Evolutionary conservation across 2,113 vertebrate genomes (phyloP).

Genomic region (Indicator maculatus): DNA sequence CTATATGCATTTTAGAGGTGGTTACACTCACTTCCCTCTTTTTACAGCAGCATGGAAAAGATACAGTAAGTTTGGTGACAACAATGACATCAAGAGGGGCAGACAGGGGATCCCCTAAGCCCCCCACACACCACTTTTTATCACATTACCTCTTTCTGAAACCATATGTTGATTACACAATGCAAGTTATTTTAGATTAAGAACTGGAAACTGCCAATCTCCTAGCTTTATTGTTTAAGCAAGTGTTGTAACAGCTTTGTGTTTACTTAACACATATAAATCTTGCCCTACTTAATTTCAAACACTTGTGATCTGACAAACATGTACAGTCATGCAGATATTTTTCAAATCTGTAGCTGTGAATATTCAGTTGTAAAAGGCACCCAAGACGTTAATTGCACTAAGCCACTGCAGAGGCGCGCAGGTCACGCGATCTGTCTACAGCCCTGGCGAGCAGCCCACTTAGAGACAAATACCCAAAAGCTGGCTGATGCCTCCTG

Average conservation of each 20-base stretch:
- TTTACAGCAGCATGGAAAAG: neutral
- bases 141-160: neutral
- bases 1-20: neutral
- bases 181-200: neutral
- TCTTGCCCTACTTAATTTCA: neutral
- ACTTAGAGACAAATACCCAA: neutral
- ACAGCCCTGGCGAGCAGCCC: neutral
- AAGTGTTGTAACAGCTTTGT: neutral
- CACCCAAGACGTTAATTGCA: neutral
- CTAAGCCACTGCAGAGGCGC: neutral
- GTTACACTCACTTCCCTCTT: neutral
- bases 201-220: neutral
- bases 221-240: neutral
- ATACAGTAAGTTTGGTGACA: neutral
- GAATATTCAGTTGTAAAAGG: neutral
- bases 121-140: neutral
- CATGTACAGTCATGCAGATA: accelerated
- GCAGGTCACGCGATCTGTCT: accelerated
- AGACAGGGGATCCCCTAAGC: neutral
- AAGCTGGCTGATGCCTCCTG: neutral
- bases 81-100: accelerated
- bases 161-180: neutral
- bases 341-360: neutral
- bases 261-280: neutral
- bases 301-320: neutral